Percentiles rank a stretch among this genome's conserved stretches.
Conservation (phyloP, 1,140 invertebrate species). For the Chironomus tepperi region DNA sequence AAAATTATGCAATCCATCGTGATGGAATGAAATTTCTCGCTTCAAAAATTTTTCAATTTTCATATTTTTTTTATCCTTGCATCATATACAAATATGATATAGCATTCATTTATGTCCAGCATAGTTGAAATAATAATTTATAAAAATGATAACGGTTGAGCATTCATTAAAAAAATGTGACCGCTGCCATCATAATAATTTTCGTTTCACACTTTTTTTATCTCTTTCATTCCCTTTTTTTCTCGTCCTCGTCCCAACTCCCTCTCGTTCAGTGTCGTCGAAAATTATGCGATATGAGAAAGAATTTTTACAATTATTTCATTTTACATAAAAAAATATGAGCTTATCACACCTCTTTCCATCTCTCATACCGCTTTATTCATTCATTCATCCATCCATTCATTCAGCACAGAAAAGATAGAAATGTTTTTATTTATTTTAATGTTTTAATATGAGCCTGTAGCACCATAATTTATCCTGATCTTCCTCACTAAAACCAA, state of each 20-base stretch:
- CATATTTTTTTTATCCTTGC: not conserved
- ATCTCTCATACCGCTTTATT: no score
- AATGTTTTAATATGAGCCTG: conserved; percentile 7
- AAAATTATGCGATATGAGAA: no score
- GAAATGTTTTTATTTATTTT: conserved; percentile 10
- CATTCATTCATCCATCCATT: not conserved
- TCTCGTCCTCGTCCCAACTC: no score
- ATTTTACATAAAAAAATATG: no score
- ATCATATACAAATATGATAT: not conserved
- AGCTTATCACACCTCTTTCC: no score
- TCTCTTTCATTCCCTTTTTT: no score
- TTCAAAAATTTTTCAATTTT: conserved; percentile 3
- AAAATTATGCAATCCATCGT: no score
- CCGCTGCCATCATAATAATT: not conserved
- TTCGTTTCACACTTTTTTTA: not conserved
- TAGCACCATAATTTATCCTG: conserved; percentile 1
- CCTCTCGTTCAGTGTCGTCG: no score
- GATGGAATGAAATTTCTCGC: no score
- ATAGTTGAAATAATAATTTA: conserved; percentile 15
- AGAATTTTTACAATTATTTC: no score
- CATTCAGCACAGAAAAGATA: not conserved
- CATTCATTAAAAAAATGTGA: conserved; percentile 9
- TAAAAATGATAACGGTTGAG: not conserved
- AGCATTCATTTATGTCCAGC: not conserved
- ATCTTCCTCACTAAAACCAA: not conserved